Evolutionary conservation across 1,140 invertebrate genomes (phyloP).

Genomic region (Aporrectodea caliginosa): DNA sequence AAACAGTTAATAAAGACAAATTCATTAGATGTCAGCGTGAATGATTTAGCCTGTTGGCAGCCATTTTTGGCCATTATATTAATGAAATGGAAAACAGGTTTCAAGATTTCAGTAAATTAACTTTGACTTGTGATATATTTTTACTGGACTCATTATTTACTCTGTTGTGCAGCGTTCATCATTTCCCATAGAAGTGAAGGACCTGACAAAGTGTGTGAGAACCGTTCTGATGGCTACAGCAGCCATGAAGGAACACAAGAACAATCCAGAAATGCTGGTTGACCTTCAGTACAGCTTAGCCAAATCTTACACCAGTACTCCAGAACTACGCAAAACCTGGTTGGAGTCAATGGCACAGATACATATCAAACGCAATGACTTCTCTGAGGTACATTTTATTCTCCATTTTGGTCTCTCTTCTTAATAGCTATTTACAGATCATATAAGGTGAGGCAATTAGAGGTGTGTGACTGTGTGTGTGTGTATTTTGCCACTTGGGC

Average conservation of each 20-base stretch:
- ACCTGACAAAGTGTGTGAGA: slow-evolving; percentile 82
- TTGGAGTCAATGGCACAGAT: slow-evolving; percentile 80
- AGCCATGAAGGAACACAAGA: slow-evolving; percentile 81
- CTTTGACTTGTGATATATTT: no score
- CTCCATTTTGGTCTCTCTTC: not conserved
- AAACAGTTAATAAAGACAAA: no score
- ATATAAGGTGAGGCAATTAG: no score
- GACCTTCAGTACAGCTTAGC: slow-evolving; percentile 90
- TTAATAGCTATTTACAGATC: no score
- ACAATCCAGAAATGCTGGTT: slow-evolving; percentile 83
- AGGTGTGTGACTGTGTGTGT: no score
- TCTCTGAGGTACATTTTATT: slow-evolving; percentile 64
- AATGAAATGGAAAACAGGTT: no score
- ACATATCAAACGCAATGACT: slow-evolving; percentile 73
- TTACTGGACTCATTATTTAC: no score
- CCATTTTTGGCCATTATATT: no score
- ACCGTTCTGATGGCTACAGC: slow-evolving; percentile 90
- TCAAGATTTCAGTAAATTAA: no score
- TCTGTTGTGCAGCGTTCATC: slow-evolving; percentile 45
- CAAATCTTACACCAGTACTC: slow-evolving; percentile 88
- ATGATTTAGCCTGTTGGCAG: no score
- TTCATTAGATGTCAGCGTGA: no score
- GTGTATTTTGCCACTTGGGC: no score
- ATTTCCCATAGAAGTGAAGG: slow-evolving; percentile 82
- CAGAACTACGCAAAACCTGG: slow-evolving; percentile 84